phyloP scores from a whole-genome alignment of 2,113 vertebrate species.

The Ranitomeya variabilis region DNA sequence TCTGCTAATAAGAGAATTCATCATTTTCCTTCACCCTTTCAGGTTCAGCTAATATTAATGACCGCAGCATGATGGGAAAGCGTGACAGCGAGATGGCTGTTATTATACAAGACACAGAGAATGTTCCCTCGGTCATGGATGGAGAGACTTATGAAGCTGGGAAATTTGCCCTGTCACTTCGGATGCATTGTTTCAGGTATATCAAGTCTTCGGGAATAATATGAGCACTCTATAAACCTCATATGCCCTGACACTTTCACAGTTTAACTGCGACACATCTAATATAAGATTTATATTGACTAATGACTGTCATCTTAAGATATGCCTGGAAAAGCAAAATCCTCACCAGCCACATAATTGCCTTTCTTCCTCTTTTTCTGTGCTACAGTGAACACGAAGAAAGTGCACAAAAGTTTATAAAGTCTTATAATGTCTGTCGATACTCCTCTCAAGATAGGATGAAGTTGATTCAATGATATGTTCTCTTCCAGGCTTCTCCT shows the following conservation, averaged over 20 bases:
- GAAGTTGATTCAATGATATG: too few species aligned
- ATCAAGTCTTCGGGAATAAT: background rate
- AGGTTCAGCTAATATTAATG: conserved; percentile 99
- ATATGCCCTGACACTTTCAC: background rate
- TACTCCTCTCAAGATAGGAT: background rate
- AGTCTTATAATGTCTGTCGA: background rate
- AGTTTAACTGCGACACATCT: background rate
- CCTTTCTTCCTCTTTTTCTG: background rate
- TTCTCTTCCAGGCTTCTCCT: conserved; percentile 80
- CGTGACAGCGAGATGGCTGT: conserved; percentile 95
- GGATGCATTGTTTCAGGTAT: conserved; percentile 92
- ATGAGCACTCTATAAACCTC: conserved; percentile 16
- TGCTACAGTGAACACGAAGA: background rate
- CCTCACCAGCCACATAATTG: background rate
- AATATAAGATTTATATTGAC: background rate
- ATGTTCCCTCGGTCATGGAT: conserved; percentile 81
- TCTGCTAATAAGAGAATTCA: conserved; percentile 41
- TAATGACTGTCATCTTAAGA: conserved; percentile 1
- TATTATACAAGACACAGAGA: conserved; percentile 86
- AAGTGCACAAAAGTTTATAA: background rate
- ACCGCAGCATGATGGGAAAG: conserved; percentile 97
- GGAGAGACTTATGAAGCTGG: conserved; percentile 82
- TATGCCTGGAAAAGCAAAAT: background rate
- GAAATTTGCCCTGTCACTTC: conserved; percentile 77
- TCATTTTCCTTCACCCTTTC: conserved; percentile 34